Evolutionary conservation across 1,140 invertebrate genomes (phyloP).

Genomic region (Drosophila persimilis): DNA sequence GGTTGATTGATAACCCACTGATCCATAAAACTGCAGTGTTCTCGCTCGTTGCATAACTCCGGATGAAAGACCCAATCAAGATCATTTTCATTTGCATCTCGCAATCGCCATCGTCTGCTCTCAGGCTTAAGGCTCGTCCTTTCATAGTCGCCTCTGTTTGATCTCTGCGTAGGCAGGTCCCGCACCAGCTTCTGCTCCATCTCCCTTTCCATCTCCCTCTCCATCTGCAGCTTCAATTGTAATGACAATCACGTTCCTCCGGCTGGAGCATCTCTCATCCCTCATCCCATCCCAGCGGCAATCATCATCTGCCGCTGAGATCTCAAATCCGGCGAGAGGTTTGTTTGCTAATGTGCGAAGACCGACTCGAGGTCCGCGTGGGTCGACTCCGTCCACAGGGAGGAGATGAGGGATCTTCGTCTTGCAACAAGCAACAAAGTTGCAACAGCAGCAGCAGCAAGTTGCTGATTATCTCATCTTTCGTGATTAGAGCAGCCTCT

Average conservation of each 20-base stretch:
- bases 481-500: constrained; percentile 43
- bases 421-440: constrained; percentile 53
- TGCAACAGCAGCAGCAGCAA: constrained; percentile 58
- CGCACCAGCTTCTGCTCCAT: no score
- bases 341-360: constrained; percentile 62
- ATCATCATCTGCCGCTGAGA: constrained; percentile 62
- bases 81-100: constrained; percentile 21
- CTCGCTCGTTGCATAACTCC: constrained; percentile 17
- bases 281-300: constrained; percentile 39
- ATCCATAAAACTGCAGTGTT: constrained; percentile 40
- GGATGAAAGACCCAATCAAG: constrained; percentile 13
- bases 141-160: constrained; percentile 41
- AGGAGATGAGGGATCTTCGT: neutral
- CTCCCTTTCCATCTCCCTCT: neutral
- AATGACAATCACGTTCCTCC: constrained; percentile 60
- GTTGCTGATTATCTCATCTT: constrained; percentile 56
- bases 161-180: constrained; percentile 51
- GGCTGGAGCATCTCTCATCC: constrained; percentile 51
- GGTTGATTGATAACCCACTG: constrained; percentile 34
- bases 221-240: constrained; percentile 25
- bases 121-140: constrained; percentile 28
- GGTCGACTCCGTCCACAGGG: constrained; percentile 19
- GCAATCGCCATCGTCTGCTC: neutral
- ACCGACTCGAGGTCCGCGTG: constrained; percentile 45
- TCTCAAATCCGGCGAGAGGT: constrained; percentile 32